A percentile compares a stretch with the other conserved stretches of the same genome.
Conservation (phyloP, 2,797 vertebrate genomes). For the Lagocephalus sceleratus region DNA sequence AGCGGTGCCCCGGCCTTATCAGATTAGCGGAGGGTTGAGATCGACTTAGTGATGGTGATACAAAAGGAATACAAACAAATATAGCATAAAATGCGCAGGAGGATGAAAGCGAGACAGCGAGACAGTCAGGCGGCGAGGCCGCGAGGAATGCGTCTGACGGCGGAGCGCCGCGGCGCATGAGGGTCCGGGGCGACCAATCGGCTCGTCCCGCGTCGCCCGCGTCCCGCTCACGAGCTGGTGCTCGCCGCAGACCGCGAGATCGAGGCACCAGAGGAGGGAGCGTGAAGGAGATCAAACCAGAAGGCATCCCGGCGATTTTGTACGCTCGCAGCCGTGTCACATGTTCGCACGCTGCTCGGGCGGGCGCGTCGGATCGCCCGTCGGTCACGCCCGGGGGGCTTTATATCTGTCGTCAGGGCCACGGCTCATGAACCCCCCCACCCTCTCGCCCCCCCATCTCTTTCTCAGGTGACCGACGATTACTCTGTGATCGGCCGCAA, state of each 20-base stretch:
- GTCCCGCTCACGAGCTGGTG: slow-evolving; percentile 14
- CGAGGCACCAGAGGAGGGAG: slow-evolving; percentile 15
- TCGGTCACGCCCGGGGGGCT: slow-evolving; percentile 3
- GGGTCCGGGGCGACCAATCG: slow-evolving; percentile 3
- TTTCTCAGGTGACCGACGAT: slow-evolving; percentile 90
- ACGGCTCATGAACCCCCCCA: slow-evolving; percentile 3
- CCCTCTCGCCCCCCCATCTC: slow-evolving; percentile 25
- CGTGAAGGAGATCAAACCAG: slow-evolving; percentile 2
- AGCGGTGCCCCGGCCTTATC: slow-evolving; percentile 71
- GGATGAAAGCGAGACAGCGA: slow-evolving; percentile 38
- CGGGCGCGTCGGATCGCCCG: not conserved
- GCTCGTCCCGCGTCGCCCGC: slow-evolving; percentile 21
- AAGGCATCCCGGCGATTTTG: slow-evolving; percentile 7
- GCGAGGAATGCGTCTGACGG: slow-evolving; percentile 31
- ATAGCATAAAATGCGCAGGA: slow-evolving; percentile 56
- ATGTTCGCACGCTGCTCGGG: slow-evolving; percentile 4
- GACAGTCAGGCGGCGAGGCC: slow-evolving; percentile 43
- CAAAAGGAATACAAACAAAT: slow-evolving; percentile 66
- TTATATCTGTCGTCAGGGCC: not conserved
- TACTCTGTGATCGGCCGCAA: slow-evolving; percentile 91
- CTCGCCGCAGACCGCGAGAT: slow-evolving; percentile 16
- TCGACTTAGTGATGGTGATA: slow-evolving; percentile 64
- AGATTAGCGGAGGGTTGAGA: slow-evolving; percentile 64
- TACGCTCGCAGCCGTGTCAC: slow-evolving; percentile 3
- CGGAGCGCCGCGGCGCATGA: slow-evolving; percentile 9